Conservation (phyloP, 2,113 vertebrate species). For the Sylvia atricapilla region DNA sequence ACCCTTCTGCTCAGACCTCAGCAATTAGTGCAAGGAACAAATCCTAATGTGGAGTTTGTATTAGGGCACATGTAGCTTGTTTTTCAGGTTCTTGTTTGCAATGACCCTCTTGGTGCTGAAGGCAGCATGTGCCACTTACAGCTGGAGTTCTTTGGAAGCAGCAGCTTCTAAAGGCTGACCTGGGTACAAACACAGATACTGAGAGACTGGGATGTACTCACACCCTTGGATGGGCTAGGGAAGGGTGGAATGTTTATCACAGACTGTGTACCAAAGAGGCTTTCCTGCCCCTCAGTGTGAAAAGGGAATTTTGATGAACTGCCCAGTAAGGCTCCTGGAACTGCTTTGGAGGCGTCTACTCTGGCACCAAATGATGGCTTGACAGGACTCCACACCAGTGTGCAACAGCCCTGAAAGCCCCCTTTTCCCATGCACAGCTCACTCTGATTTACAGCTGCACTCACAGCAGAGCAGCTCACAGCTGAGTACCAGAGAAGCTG, state of each 20-base stretch:
- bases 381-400: not conserved
- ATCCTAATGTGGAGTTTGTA: not conserved
- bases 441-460: not conserved
- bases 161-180: not conserved
- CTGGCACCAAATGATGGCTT: not conserved
- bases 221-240: not conserved
- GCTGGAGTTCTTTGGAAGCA: too few species aligned
- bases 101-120: not conserved
- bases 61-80: not conserved
- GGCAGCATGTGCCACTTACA: rapidly evolving
- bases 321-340: not conserved
- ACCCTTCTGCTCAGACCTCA: not conserved
- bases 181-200: rapidly evolving
- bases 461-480: not conserved
- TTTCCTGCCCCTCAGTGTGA: not conserved
- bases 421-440: not conserved
- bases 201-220: too few species aligned
- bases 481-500: not conserved
- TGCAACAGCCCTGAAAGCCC: not conserved
- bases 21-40: not conserved
- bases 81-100: not conserved
- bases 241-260: not conserved
- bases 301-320: not conserved
- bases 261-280: not conserved
- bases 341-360: not conserved